A percentile compares a stretch with the other conserved stretches of the same genome.
phyloP scores from a whole-genome alignment of 2,797 vertebrate species.

The Esox lucius region DNA sequence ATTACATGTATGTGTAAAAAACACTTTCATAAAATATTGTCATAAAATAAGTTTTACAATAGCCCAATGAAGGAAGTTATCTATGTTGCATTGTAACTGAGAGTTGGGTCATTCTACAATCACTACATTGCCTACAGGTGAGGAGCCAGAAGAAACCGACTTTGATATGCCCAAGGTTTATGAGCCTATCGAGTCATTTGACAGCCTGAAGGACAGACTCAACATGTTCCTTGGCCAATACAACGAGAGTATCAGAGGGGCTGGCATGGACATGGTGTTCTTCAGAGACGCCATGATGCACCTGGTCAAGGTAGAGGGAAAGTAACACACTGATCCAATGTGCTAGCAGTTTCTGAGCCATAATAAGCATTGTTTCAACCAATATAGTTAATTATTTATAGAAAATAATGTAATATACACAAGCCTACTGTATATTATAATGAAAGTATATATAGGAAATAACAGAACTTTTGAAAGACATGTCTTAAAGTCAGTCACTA shows the following conservation, averaged over 20 bases:
- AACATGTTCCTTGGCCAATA: slow-evolving; percentile 85
- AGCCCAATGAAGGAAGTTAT: not conserved
- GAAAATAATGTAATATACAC: not conserved
- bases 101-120: not conserved
- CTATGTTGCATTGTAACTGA: not conserved
- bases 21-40: not conserved
- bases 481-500: not conserved
- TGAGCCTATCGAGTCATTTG: slow-evolving; percentile 83
- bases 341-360: not conserved
- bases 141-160: slow-evolving; percentile 80
- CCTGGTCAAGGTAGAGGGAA: slow-evolving; percentile 85
- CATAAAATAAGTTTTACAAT: not conserved
- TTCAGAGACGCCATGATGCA: slow-evolving; percentile 93
- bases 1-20: not conserved
- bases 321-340: not conserved
- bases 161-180: slow-evolving; percentile 88
- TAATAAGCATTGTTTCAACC: not conserved
- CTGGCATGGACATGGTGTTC: slow-evolving; percentile 92
- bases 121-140: slow-evolving; percentile 68
- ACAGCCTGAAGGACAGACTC: slow-evolving; percentile 78
- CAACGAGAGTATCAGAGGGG: slow-evolving; percentile 87
- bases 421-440: not conserved
- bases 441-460: too few species aligned
- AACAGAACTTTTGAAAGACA: not conserved
- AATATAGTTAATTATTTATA: not conserved